Conservation (phyloP, 2,888 invertebrate species). For the Autographa gamma region DNA sequence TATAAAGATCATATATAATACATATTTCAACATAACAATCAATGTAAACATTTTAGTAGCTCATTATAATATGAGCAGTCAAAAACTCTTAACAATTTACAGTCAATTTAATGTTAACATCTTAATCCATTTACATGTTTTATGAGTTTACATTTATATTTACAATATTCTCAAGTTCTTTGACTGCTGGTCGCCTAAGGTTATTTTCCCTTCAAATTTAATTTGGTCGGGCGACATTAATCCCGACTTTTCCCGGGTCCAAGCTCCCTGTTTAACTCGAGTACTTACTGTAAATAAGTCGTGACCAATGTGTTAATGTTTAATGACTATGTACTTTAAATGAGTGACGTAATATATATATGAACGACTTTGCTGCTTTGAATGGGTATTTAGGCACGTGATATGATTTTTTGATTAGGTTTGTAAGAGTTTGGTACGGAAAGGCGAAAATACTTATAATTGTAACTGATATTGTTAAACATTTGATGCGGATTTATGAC, state of each 20-base stretch:
- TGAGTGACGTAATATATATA: not conserved
- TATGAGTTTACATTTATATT: not conserved
- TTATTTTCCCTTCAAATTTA: not conserved
- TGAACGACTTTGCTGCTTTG: not conserved
- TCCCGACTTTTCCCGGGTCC: not conserved
- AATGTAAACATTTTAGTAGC: too few relatives aligned
- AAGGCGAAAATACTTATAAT: too few relatives aligned
- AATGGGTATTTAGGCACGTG: too few relatives aligned
- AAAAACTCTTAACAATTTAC: not conserved
- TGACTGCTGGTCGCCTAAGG: not conserved
- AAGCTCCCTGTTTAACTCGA: not conserved
- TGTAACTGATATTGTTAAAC: too few relatives aligned
- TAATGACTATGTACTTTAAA: not conserved
- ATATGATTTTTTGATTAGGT: too few relatives aligned
- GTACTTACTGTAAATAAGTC: slow-evolving; percentile 2
- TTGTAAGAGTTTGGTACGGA: too few relatives aligned
- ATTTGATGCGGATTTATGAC: too few relatives aligned
- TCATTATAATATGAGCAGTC: too few relatives aligned
- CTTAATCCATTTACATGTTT: not conserved
- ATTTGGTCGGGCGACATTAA: slow-evolving; percentile 3
- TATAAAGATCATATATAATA: too few relatives aligned
- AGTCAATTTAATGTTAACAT: not conserved
- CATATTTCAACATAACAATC: too few relatives aligned
- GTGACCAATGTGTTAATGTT: not conserved
- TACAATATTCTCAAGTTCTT: too few relatives aligned